These are phyloP conservation scores for Drosophila mayaguana DNA, from an alignment of 2,888 invertebrate genomes.

Conservation along the genomic window DNA sequence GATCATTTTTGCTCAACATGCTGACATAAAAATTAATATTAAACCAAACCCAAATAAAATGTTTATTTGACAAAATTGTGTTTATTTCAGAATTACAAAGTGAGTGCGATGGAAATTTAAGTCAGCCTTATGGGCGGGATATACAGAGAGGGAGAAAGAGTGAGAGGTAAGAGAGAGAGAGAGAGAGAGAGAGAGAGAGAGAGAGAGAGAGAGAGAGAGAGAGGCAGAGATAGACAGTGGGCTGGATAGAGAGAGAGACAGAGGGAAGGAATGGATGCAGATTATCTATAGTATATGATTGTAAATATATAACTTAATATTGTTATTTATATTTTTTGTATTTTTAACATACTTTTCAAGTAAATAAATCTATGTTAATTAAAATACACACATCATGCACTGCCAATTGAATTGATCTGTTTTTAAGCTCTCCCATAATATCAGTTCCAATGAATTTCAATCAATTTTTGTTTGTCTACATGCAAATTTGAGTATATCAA, in stretches of 20 bases:
- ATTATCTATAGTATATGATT: no score
- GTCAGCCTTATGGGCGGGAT: no score
- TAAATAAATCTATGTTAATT: not conserved
- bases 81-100: not conserved
- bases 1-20: not conserved
- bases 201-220: not conserved
- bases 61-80: not conserved
- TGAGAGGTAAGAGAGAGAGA: no score
- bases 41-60: not conserved
- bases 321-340: not conserved
- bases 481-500: conserved; percentile 36
- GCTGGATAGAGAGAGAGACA: not conserved
- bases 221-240: not conserved
- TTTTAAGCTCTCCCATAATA: not conserved
- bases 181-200: no score
- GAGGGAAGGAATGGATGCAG: no score
- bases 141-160: not conserved
- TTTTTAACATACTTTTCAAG: not conserved
- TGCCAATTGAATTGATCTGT: conserved; percentile 8
- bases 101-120: not conserved
- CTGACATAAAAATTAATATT: not conserved
- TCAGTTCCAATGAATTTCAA: conserved; percentile 7
- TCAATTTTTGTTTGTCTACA: conserved; percentile 11
- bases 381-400: not conserved
- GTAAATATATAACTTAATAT: no score